A percentile compares a stretch with the other conserved stretches of the same genome.
These are phyloP conservation scores for Rotaria sp. DNA, from an alignment of 2,888 invertebrate genomes.

Conservation along the genomic window DNA sequence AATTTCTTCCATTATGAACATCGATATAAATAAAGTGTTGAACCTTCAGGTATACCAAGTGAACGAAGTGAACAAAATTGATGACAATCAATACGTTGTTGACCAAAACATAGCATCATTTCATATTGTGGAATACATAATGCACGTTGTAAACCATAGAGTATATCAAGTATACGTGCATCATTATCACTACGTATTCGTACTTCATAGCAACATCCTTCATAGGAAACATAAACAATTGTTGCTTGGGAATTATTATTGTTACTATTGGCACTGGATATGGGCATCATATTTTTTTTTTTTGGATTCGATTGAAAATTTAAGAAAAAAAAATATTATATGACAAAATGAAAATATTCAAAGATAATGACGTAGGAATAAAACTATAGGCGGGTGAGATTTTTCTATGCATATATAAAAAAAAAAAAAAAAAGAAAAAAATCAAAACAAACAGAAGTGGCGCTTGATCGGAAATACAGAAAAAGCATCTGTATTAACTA, in stretches of 20 bases:
- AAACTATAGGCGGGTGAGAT: not conserved
- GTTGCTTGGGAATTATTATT: not conserved
- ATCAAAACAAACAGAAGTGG: not conserved
- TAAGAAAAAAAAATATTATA: too few species aligned
- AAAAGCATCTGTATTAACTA: not conserved
- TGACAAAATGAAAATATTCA: too few species aligned
- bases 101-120: slow-evolving; percentile 15
- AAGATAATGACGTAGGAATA: not conserved
- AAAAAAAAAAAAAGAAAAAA: not conserved
- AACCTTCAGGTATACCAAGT: slow-evolving; percentile 12
- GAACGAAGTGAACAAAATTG: slow-evolving; percentile 12
- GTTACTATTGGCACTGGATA: not conserved
- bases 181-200: slow-evolving; percentile 18
- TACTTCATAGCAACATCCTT: slow-evolving; percentile 30
- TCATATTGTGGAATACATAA: slow-evolving; percentile 25
- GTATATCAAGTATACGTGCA: slow-evolving; percentile 25
- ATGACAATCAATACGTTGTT: slow-evolving; percentile 28
- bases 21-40: slow-evolving; percentile 4
- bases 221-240: slow-evolving; percentile 6
- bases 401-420: too few species aligned
- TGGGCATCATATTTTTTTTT: not conserved
- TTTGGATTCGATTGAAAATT: too few species aligned
- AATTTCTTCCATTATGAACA: not conserved
- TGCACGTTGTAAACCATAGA: slow-evolving; percentile 28
- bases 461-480: not conserved